Percentiles rank a stretch among this genome's conserved stretches.
phyloP scores from a whole-genome alignment of 2,888 invertebrate species.

The Melanchra persicariae region DNA sequence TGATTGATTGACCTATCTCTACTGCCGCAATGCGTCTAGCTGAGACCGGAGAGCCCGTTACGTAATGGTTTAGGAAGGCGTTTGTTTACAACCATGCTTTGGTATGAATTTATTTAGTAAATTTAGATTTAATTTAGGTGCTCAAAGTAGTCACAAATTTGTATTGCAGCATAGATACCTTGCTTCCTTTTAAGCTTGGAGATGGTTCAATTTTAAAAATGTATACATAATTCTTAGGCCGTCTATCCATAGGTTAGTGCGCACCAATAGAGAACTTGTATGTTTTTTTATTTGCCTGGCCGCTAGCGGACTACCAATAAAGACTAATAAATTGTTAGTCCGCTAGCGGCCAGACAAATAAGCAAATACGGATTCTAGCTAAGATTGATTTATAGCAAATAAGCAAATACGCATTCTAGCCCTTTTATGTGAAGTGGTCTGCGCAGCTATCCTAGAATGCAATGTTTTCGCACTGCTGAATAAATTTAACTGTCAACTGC shows the following conservation, averaged over 20 bases:
- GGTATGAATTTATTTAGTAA: background rate
- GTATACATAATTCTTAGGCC: background rate
- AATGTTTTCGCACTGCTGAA: no score
- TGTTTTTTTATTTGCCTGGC: no score
- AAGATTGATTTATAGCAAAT: no score
- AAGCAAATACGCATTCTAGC: no score
- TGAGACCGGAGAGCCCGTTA: background rate
- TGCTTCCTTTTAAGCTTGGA: background rate
- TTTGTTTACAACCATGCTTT: background rate
- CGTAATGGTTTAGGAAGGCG: background rate
- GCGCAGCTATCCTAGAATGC: no score
- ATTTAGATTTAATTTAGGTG: background rate
- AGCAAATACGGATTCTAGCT: no score
- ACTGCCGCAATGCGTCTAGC: slow-evolving; percentile 1
- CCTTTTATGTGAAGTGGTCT: no score
- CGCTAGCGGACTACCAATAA: no score
- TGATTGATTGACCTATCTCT: background rate
- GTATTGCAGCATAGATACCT: background rate
- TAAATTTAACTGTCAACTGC: no score
- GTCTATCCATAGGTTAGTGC: background rate
- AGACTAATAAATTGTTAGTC: no score
- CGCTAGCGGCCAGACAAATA: no score
- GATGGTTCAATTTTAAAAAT: background rate
- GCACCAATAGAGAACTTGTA: no score
- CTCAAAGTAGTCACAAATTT: background rate